Percentiles rank a stretch among this genome's conserved stretches.
These are phyloP conservation scores for Zaprionus ornatus DNA, from an alignment of 1,140 invertebrate species.

Conservation along the genomic window DNA sequence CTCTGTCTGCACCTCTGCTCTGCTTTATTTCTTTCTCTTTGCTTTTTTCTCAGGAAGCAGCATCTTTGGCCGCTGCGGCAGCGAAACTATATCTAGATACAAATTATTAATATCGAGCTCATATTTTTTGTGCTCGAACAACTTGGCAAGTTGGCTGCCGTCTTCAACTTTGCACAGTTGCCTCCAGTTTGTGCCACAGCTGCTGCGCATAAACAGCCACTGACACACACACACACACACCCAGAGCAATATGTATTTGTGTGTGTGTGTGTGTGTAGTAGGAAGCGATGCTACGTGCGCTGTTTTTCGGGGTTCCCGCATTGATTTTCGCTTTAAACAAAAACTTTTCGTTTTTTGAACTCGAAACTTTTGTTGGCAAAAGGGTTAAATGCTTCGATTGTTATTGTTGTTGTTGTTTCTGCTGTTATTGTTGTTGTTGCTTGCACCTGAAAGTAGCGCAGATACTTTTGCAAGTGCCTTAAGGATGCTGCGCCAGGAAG, in stretches of 20 bases:
- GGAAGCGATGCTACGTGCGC: conserved; percentile 60
- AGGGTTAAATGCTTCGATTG: conserved; percentile 62
- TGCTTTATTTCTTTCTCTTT: conserved; percentile 3
- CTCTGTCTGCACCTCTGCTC: neutral
- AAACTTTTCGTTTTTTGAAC: conserved; percentile 27
- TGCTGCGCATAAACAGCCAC: conserved; percentile 72
- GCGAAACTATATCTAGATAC: conserved; percentile 79
- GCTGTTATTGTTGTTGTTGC: conserved; percentile 33
- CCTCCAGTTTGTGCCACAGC: conserved; percentile 57
- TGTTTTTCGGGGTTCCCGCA: conserved; percentile 48
- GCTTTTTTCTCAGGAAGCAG: conserved; percentile 51
- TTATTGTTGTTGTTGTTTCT: conserved; percentile 19
- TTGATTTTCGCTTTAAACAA: conserved; percentile 66
- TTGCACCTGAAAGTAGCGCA: conserved; percentile 63
- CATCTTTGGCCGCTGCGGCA: conserved; percentile 46
- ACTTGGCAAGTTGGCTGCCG: conserved; percentile 71
- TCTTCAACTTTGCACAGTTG: conserved; percentile 47
- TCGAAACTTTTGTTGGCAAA: conserved; percentile 58
- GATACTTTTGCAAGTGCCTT: conserved; percentile 50
- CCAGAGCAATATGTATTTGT: conserved; percentile 23
- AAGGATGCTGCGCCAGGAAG: conserved; percentile 48
- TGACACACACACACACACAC: conserved; percentile 28
- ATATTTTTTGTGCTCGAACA: conserved; percentile 74
- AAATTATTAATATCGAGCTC: conserved; percentile 83
- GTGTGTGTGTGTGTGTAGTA: conserved; percentile 27